These are phyloP conservation scores for Petrolisthes manimaculis DNA, from an alignment of 2,888 invertebrate genomes.

Conservation along the genomic window DNA sequence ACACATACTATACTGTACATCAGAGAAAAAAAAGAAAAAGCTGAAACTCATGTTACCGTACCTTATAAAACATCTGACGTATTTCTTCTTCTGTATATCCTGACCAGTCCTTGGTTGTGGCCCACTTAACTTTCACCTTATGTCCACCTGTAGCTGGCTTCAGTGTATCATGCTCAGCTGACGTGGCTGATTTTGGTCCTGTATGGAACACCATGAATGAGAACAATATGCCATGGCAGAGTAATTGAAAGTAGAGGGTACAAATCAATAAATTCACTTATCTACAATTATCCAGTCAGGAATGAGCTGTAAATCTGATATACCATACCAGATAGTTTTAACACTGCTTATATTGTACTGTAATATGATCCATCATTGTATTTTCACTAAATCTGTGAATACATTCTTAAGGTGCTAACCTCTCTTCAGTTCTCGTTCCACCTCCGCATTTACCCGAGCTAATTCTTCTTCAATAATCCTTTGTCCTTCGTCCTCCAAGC, in stretches of 20 bases:
- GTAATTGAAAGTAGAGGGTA: too few species aligned
- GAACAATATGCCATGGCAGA: background rate
- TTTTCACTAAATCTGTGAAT: too few species aligned
- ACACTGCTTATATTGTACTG: background rate
- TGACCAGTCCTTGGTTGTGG: conserved; percentile 25
- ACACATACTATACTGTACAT: background rate
- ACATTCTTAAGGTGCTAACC: background rate
- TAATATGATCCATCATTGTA: background rate
- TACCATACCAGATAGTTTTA: background rate
- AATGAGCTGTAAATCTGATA: too few species aligned
- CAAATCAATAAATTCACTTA: too few species aligned
- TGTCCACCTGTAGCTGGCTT: background rate
- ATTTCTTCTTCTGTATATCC: conserved; percentile 63
- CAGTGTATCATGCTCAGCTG: background rate
- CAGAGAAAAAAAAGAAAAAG: background rate
- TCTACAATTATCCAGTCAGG: too few species aligned
- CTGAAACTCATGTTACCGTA: background rate
- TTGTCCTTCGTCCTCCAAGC: conserved; percentile 84
- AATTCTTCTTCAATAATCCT: conserved; percentile 67
- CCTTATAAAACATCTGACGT: conserved; percentile 60
- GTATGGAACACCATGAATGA: conserved; percentile 14
- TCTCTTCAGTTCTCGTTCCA: conserved; percentile 30
- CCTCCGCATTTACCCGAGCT: conserved; percentile 38
- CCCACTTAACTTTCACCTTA: conserved; percentile 60
- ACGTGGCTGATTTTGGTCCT: background rate